Evolutionary conservation across 2,113 vertebrate species (phyloP).

Genomic region (Tragulus kanchil): DNA sequence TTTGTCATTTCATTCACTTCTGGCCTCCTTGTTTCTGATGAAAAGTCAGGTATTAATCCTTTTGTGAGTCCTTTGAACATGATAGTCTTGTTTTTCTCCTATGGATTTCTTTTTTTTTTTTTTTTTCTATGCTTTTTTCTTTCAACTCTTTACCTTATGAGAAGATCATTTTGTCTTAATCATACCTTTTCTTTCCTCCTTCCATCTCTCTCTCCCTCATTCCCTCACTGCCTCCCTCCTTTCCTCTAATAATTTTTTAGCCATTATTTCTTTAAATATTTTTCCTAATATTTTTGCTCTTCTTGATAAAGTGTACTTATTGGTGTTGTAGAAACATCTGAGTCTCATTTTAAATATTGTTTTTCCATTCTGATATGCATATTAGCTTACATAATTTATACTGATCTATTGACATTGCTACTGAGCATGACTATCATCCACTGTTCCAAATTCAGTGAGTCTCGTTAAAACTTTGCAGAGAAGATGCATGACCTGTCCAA

Average conservation of each 20-base stretch:
- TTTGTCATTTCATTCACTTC: not conserved
- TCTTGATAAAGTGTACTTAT: not conserved
- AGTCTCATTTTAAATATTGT: not conserved
- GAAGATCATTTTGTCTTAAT: not conserved
- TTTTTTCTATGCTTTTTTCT: not conserved
- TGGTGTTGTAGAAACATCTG: not conserved
- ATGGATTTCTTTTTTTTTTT: not conserved
- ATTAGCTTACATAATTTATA: not conserved
- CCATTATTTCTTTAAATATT: not conserved
- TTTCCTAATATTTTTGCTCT: not conserved
- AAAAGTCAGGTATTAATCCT: not conserved
- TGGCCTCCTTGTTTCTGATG: not conserved
- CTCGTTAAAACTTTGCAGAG: not conserved
- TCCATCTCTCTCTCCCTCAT: not conserved
- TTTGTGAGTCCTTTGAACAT: not conserved
- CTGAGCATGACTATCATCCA: not conserved
- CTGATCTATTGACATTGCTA: not conserved
- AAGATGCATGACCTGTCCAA: not conserved
- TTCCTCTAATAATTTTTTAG: not conserved
- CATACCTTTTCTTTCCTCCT: not conserved
- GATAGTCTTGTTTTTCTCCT: not conserved
- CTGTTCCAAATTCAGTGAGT: not conserved
- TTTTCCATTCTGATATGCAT: not conserved
- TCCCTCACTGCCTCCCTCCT: not conserved
- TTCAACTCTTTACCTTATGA: not conserved